Conservation (phyloP, 2,888 invertebrate species). For the Petrolisthes cinctipes region DNA sequence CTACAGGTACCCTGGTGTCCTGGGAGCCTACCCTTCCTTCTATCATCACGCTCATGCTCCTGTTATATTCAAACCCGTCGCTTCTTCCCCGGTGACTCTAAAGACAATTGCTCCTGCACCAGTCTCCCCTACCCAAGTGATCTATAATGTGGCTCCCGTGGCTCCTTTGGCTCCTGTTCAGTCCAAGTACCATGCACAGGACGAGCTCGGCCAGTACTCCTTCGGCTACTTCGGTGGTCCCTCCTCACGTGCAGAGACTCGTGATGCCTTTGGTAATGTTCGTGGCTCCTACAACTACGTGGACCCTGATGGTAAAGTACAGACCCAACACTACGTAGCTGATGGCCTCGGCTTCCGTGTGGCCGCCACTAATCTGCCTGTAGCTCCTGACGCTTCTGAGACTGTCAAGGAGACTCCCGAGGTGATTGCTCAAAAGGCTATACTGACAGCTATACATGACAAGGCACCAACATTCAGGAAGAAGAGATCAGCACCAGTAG, state of each 20-base stretch:
- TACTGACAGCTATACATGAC: neutral
- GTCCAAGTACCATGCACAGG: slow-evolving; percentile 48
- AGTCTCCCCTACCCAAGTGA: slow-evolving; percentile 17
- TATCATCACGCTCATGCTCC: neutral
- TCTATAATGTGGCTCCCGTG: slow-evolving; percentile 21
- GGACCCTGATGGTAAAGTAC: slow-evolving; percentile 71
- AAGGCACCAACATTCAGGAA: slow-evolving; percentile 41
- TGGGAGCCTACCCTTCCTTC: slow-evolving; percentile 1
- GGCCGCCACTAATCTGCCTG: slow-evolving; percentile 74
- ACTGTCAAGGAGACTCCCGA: slow-evolving; percentile 69
- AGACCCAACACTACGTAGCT: slow-evolving; percentile 71
- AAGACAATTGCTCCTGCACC: slow-evolving; percentile 11
- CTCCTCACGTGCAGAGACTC: slow-evolving; percentile 75
- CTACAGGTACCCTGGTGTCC: slow-evolving; percentile 26
- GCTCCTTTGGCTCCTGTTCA: slow-evolving; percentile 20
- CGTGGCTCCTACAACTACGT: slow-evolving; percentile 61
- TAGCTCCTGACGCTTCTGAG: slow-evolving; percentile 21
- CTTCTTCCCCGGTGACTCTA: slow-evolving; percentile 4
- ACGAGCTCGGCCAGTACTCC: slow-evolving; percentile 66
- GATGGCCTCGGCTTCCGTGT: slow-evolving; percentile 74
- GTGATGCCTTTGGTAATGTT: slow-evolving; percentile 53
- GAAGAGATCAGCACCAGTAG: slow-evolving; percentile 22
- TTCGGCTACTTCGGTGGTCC: slow-evolving; percentile 78
- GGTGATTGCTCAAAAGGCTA: slow-evolving; percentile 68
- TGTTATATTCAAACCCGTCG: slow-evolving; percentile 13